Base-by-base conservation (phyloP, 2,888 invertebrate genomes). In the Heteromurus nitidus region DNA sequence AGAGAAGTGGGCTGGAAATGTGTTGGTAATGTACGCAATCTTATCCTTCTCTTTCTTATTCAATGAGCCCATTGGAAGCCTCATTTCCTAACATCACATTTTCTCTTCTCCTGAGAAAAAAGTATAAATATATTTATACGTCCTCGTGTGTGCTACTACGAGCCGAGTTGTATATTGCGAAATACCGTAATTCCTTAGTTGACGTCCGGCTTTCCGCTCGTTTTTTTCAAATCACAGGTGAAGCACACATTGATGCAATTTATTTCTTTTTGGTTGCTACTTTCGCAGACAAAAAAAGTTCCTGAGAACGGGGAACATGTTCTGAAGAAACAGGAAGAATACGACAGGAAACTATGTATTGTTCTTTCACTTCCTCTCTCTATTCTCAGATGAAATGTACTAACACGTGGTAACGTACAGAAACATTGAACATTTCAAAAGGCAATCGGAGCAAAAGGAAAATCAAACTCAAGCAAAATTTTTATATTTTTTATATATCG, bases 1-100 rank as follows among this genome's bases (percentile, higher is more conserved):
- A 42, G 13, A 13, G 36, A 20, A 58, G 55, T 24, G 55, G 42
- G 70, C 7, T 31, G 58, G 70, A 70, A 70, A 58, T 30, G 55
- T 60, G 60, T 18, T 60, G 60, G 62, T 60, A 60, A 47, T 62
- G 55, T 44, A 7, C 60, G 47, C 70, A 70, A 70, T 70, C 62
- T 62, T 62, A 7, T 28, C 16, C 30, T 31, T 65, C 26, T 62
- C 36, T n/a, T 60, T 60, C 55, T 44, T 69, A 53, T 70, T 72
- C 24, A 64, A 22, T 44, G 65, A 42, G 22, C 26, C 20, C 42
- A 42, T 50, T 24, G 65, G n/a, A 42, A 42, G 65, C 22, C 42
- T 65, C 65, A 65, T 65, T 65, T 65, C 65, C 53, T 74, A n/a
- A 2, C 30, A 62, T 36, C 20, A 50, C 7, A 26, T 60, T 60